Percentiles rank a stretch among this genome's conserved stretches.
Conservation (phyloP, 2,797 vertebrate species). For the Myotis planiceps region DNA sequence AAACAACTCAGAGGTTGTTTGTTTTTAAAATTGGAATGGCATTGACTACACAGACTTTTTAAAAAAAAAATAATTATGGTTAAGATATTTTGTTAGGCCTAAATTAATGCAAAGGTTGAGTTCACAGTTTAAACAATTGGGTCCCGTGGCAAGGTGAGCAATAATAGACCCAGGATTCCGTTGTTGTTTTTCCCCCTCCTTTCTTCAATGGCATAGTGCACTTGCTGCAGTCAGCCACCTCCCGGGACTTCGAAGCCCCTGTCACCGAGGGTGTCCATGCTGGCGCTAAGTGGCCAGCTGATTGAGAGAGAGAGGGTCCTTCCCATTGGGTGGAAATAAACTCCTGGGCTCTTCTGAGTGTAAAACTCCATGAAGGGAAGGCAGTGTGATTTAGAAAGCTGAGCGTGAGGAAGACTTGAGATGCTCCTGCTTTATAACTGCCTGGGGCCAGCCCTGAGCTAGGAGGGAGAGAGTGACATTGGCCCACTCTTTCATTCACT, state of each 20-base stretch:
- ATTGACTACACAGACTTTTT: neutral
- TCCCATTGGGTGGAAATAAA: neutral
- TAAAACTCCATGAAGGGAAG: neutral
- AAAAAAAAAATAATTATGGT: neutral
- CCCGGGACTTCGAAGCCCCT: neutral
- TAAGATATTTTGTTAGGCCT: neutral
- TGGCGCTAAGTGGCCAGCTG: neutral
- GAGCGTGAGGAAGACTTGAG: fast-evolving
- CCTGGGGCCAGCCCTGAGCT: neutral
- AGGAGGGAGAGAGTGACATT: neutral
- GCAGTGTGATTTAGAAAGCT: neutral
- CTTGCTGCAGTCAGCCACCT: neutral
- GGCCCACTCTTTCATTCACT: neutral
- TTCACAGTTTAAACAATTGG: neutral
- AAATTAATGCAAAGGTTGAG: neutral
- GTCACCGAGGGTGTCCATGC: neutral
- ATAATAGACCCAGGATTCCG: neutral
- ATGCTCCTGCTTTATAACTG: neutral
- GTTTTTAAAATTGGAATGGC: neutral
- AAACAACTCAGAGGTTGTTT: neutral
- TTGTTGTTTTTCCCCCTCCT: neutral
- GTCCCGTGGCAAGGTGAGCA: neutral
- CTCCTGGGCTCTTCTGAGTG: neutral
- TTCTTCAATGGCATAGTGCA: fast-evolving
- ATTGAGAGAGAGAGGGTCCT: neutral